phyloP scores from a whole-genome alignment of 2,113 vertebrate genomes.

The Pedionomus torquatus region DNA sequence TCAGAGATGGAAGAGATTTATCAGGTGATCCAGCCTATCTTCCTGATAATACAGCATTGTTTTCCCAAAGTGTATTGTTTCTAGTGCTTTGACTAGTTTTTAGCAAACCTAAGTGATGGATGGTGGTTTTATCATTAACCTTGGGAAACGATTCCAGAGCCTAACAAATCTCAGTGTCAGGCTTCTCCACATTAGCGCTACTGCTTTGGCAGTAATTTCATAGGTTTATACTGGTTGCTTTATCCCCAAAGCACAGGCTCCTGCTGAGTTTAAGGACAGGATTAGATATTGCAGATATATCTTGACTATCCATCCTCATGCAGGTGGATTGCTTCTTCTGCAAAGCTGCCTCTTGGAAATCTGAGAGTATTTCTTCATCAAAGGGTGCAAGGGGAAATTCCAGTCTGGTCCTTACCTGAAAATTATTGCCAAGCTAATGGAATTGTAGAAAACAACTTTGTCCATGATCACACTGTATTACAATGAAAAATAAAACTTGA shows the following conservation, averaged over 20 bases:
- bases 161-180: constrained; percentile 40
- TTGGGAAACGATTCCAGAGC: neutral
- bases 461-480: neutral
- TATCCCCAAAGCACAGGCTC: neutral
- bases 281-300: neutral
- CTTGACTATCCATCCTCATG: neutral
- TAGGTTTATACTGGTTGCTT: neutral
- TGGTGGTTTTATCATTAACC: constrained; percentile 59
- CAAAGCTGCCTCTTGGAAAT: neutral
- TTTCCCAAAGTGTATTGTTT: constrained; percentile 15
- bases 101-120: constrained; percentile 43
- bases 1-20: constrained; percentile 5
- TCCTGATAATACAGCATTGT: constrained; percentile 22
- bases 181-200: neutral
- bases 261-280: neutral
- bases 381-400: neutral
- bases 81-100: constrained; percentile 11
- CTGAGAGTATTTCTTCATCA: neutral
- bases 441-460: neutral
- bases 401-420: neutral
- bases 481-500: neutral
- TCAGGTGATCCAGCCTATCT: neutral
- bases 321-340: neutral
- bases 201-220: constrained; percentile 16
- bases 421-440: neutral